phyloP scores from a whole-genome alignment of 2,797 vertebrate genomes.

The Otolemur crassicaudatus region DNA sequence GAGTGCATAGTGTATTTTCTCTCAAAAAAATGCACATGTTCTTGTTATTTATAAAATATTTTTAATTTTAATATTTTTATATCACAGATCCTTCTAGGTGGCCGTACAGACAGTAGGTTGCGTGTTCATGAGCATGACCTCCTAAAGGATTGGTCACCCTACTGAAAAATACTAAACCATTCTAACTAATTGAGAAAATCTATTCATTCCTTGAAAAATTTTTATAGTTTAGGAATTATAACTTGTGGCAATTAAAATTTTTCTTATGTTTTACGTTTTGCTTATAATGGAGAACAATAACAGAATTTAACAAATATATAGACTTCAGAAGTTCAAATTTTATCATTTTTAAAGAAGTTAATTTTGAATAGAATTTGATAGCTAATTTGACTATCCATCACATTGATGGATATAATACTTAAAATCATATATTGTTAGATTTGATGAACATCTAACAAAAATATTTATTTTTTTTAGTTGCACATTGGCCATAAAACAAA shows the following conservation, averaged over 20 bases:
- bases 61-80: constrained; percentile 76
- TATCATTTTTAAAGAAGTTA: constrained; percentile 69
- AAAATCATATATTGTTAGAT: constrained; percentile 71
- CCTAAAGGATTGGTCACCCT: constrained; percentile 12
- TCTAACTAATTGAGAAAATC: constrained; percentile 61
- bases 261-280: constrained; percentile 60
- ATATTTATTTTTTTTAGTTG: constrained; percentile 73
- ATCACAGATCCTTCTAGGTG: constrained; percentile 86
- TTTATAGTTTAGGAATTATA: constrained; percentile 64
- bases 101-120: constrained; percentile 80
- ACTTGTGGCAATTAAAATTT: constrained; percentile 67
- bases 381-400: constrained; percentile 81
- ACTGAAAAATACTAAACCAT: constrained; percentile 50
- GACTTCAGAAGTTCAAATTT: constrained; percentile 70
- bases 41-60: constrained; percentile 64
- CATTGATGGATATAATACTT: constrained; percentile 83
- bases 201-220: constrained; percentile 59
- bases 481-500: constrained; percentile 68
- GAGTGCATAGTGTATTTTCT: background rate
- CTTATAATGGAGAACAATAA: constrained; percentile 62
- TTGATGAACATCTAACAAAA: constrained; percentile 73
- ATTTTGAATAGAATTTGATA: constrained; percentile 70
- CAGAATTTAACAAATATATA: constrained; percentile 67
- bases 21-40: background rate
- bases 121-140: constrained; percentile 83